These are phyloP conservation scores for Pithys albifrons DNA, from an alignment of 2,113 vertebrate genomes.

Conservation along the genomic window DNA sequence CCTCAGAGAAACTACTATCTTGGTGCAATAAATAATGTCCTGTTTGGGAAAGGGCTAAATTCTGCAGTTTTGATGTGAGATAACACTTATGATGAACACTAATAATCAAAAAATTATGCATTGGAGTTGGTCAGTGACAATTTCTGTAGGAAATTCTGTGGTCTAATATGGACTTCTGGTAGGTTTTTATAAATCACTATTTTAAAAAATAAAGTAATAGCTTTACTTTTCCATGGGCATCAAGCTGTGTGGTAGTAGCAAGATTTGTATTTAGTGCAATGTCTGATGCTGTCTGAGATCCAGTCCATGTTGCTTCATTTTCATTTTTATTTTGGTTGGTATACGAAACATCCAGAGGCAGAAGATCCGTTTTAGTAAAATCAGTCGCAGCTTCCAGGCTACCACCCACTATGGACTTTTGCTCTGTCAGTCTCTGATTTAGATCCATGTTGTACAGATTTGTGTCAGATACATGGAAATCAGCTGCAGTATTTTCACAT, in stretches of 20 bases:
- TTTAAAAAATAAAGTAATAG: background rate
- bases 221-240: conserved; percentile 56
- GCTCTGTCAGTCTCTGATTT: conserved; percentile 41
- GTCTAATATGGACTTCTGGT: background rate
- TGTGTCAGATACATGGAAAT: conserved; percentile 53
- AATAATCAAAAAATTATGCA: background rate
- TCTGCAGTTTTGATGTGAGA: background rate
- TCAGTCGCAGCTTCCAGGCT: background rate
- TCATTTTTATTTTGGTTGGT: conserved; percentile 49
- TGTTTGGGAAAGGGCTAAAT: background rate
- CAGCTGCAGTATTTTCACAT: conserved; percentile 42
- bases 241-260: background rate
- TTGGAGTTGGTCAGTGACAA: background rate
- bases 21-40: background rate
- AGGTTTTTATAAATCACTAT: rapidly evolving
- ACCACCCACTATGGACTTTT: background rate
- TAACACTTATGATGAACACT: background rate
- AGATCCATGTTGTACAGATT: conserved; percentile 57
- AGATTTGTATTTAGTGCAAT: background rate
- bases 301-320: conserved; percentile 16
- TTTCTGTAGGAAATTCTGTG: background rate
- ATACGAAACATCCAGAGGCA: conserved; percentile 9
- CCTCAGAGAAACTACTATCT: background rate
- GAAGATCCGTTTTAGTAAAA: conserved; percentile 27
- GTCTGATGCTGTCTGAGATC: conserved; percentile 33